Percentiles rank a stretch among this genome's conserved stretches.
These are phyloP conservation scores for Rhegmatorhina hoffmannsi DNA, from an alignment of 2,113 vertebrate genomes.

Conservation along the genomic window DNA sequence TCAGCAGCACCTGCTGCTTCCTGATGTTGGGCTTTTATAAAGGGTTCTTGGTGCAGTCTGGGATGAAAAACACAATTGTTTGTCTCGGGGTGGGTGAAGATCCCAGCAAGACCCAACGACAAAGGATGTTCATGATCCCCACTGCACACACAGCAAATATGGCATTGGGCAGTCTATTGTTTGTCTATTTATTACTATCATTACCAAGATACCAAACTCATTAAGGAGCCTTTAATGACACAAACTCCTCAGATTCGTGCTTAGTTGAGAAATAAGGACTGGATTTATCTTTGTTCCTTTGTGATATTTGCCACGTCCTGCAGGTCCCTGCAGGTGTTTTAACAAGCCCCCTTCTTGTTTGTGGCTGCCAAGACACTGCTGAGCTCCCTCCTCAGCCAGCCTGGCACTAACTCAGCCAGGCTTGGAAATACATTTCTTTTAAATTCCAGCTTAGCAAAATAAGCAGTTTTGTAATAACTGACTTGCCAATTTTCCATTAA, in stretches of 20 bases:
- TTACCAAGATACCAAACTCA: neutral
- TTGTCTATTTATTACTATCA: slow-evolving; percentile 16
- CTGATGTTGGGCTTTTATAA: neutral
- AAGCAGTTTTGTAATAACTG: neutral
- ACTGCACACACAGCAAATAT: neutral
- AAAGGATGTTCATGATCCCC: neutral
- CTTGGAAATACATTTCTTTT: neutral
- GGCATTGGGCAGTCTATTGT: neutral
- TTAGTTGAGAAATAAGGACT: neutral
- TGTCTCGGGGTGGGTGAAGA: neutral
- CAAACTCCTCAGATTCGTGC: neutral
- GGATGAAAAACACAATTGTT: neutral
- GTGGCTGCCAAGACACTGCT: neutral
- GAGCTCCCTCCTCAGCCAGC: neutral
- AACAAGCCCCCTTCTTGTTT: neutral
- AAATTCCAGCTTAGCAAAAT: neutral
- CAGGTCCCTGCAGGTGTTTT: neutral
- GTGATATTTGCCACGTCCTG: neutral
- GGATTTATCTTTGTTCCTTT: neutral
- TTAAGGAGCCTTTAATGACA: neutral
- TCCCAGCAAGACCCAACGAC: neutral
- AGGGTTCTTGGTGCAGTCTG: neutral
- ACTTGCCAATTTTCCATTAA: slow-evolving; percentile 33
- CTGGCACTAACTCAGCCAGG: neutral
- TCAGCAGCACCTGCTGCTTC: neutral